Percentiles rank a stretch among this genome's conserved stretches.
Conservation (phyloP, 2,797 vertebrate genomes). For the Peromyscus aztecus region DNA sequence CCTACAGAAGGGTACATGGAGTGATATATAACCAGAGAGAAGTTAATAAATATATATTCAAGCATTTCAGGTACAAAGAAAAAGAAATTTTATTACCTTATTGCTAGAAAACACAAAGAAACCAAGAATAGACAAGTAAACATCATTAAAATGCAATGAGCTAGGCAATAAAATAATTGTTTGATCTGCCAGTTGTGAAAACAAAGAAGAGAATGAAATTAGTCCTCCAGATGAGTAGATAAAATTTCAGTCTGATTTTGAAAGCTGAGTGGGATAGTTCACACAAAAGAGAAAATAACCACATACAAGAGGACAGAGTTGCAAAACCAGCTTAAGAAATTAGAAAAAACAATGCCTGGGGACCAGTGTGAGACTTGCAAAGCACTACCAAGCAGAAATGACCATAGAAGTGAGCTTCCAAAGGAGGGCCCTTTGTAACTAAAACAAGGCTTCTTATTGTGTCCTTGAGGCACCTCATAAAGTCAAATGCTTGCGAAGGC, state of each 20-base stretch:
- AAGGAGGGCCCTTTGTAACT: neutral
- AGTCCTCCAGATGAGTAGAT: neutral
- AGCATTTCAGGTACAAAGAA: neutral
- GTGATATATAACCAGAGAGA: neutral
- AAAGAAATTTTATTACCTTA: neutral
- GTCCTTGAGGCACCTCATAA: neutral
- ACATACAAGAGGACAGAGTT: neutral
- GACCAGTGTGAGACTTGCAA: neutral
- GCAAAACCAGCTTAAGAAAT: neutral
- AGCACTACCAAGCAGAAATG: neutral
- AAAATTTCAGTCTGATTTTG: slow-evolving; percentile 36
- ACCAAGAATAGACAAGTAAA: neutral
- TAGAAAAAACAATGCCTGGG: neutral
- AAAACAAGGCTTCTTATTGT: neutral
- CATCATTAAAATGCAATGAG: slow-evolving; percentile 24
- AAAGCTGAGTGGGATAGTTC: slow-evolving; percentile 7
- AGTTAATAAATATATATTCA: neutral
- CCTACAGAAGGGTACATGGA: neutral
- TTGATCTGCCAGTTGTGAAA: neutral
- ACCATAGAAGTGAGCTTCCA: neutral
- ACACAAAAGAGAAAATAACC: neutral
- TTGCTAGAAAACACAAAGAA: neutral
- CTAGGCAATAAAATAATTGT: neutral
- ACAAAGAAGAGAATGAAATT: slow-evolving; percentile 15
- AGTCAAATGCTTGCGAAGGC: neutral